Evolutionary conservation across 2,113 vertebrate genomes (phyloP).

Genomic region (Perognathus longimembris): DNA sequence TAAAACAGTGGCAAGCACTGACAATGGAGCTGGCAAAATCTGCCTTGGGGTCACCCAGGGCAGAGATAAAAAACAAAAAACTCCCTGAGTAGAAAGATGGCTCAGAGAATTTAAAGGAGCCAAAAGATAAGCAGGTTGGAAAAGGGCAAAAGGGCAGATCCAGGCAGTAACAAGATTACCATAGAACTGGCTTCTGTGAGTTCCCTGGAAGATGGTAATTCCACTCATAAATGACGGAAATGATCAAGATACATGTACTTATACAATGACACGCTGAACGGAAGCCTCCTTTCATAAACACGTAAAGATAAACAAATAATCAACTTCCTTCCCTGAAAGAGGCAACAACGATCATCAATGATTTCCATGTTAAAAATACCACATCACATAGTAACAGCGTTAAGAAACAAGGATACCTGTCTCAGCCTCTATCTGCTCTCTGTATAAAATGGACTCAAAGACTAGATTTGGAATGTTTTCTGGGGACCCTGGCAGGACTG

Average conservation of each 20-base stretch:
- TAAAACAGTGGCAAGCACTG: neutral
- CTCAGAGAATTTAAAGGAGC: neutral
- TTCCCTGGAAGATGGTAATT: neutral
- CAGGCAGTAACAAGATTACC: neutral
- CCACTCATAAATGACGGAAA: neutral
- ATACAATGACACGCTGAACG: too few species aligned
- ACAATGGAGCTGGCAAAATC: neutral
- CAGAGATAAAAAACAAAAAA: neutral
- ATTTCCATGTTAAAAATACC: neutral
- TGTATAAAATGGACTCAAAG: neutral
- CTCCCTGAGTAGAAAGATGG: neutral
- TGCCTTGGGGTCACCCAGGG: neutral
- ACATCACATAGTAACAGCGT: neutral
- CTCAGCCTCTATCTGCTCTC: neutral
- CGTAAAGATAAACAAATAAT: too few species aligned
- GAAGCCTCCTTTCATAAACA: too few species aligned
- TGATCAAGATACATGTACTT: too few species aligned
- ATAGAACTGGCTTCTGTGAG: neutral
- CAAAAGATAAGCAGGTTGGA: neutral
- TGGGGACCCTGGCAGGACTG: neutral
- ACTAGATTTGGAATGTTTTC: neutral
- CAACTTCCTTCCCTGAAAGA: neutral
- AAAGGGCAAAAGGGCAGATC: slow-evolving; percentile 19
- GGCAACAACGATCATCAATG: neutral
- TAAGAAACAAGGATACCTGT: neutral